phyloP scores from a whole-genome alignment of 2,797 vertebrate genomes.

The Argyrosomus regius region DNA sequence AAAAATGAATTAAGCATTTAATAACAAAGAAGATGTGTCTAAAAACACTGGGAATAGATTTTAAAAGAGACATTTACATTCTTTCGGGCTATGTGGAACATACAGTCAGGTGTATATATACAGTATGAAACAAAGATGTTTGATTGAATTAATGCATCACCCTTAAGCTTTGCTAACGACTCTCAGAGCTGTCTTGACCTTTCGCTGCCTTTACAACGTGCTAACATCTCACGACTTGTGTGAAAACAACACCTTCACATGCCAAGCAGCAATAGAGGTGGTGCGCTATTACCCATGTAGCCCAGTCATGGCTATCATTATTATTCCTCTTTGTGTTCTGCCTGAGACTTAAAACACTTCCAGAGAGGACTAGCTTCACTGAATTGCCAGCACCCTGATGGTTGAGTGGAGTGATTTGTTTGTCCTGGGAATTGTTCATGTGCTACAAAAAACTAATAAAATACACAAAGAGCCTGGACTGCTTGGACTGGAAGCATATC shows the following conservation, averaged over 20 bases:
- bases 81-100: slow-evolving; percentile 6
- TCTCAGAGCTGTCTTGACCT: slow-evolving; percentile 67
- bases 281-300: slow-evolving; percentile 80
- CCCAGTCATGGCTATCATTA: slow-evolving; percentile 81
- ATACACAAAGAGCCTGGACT: slow-evolving; percentile 46
- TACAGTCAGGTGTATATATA: neutral
- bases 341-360: slow-evolving; percentile 76
- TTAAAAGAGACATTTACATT: neutral
- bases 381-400: slow-evolving; percentile 50
- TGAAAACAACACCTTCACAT: slow-evolving; percentile 79
- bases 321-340: slow-evolving; percentile 77
- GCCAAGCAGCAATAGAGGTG: slow-evolving; percentile 67
- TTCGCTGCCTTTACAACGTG: slow-evolving; percentile 69
- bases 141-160: slow-evolving; percentile 73
- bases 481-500: slow-evolving; percentile 46
- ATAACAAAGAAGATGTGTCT: neutral
- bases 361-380: slow-evolving; percentile 54
- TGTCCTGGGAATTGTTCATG: slow-evolving; percentile 52
- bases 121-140: slow-evolving; percentile 26
- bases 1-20: neutral
- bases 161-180: slow-evolving; percentile 63
- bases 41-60: neutral
- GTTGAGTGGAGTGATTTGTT: slow-evolving; percentile 69
- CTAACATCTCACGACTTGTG: slow-evolving; percentile 68
- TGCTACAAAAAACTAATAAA: slow-evolving; percentile 57